Conservation (phyloP, 2,113 vertebrate genomes). For the Accipiter cooperii region DNA sequence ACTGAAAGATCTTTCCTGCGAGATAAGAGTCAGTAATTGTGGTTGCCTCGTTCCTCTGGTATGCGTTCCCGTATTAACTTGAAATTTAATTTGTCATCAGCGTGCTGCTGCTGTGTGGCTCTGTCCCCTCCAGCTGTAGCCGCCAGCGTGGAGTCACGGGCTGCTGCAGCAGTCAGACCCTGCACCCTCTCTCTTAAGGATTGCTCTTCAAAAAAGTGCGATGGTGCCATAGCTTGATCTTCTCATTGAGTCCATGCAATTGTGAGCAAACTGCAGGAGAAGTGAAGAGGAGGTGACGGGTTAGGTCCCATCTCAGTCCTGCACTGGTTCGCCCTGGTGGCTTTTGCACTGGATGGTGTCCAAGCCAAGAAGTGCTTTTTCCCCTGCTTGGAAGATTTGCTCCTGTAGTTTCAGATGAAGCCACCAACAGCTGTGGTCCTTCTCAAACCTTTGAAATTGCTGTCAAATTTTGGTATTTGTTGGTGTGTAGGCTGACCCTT, state of each 20-base stretch:
- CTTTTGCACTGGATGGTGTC: not conserved
- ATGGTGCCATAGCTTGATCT: not conserved
- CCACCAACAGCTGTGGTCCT: not conserved
- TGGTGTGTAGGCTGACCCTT: not conserved
- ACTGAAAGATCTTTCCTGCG: slow-evolving; percentile 34
- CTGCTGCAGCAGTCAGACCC: accelerated
- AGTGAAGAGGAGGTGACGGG: not conserved
- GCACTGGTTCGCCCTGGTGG: not conserved
- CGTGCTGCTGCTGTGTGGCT: not conserved
- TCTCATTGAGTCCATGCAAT: accelerated
- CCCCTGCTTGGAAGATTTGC: not conserved
- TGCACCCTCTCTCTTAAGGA: not conserved
- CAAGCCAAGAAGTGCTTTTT: not conserved
- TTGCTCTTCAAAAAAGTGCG: not conserved
- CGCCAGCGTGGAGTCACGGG: accelerated
- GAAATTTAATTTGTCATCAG: not conserved
- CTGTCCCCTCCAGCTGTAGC: not conserved
- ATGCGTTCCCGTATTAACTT: not conserved
- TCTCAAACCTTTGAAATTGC: not conserved
- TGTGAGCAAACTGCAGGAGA: not conserved
- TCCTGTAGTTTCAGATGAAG: not conserved
- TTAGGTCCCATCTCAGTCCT: not conserved
- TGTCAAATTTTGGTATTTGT: not conserved
- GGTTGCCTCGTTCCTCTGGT: not conserved
- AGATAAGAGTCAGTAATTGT: not conserved